A percentile compares a stretch with the other conserved stretches of the same genome.
Evolutionary conservation across 2,797 vertebrate species (phyloP).

Genomic region (Serranus cabrilla): DNA sequence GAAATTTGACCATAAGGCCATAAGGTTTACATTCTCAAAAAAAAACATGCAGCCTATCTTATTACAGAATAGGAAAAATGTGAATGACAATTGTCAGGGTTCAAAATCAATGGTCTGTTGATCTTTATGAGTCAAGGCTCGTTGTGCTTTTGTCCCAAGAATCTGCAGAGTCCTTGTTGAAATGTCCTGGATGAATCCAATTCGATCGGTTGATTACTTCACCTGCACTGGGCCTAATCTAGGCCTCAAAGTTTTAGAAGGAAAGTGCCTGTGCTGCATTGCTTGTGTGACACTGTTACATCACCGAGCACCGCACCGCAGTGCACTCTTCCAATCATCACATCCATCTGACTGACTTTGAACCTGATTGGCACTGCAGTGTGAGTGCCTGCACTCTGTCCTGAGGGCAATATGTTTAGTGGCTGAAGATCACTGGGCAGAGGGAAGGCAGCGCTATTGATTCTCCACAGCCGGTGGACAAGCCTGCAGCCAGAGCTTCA

Average conservation of each 20-base stretch:
- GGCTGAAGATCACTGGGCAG: conserved; percentile 53
- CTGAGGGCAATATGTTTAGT: conserved; percentile 55
- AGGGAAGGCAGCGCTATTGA: conserved; percentile 70
- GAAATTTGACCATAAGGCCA: too few species aligned
- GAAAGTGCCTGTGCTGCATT: conserved; percentile 23
- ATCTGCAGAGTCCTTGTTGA: background rate
- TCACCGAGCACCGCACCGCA: conserved; percentile 33
- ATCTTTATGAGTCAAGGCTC: too few species aligned
- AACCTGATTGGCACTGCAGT: conserved; percentile 58
- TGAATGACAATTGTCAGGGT: too few species aligned
- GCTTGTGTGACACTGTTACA: conserved; percentile 30
- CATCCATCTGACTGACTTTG: conserved; percentile 55
- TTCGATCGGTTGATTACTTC: background rate
- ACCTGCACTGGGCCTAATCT: background rate
- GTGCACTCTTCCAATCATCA: conserved; percentile 42
- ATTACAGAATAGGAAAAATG: too few species aligned
- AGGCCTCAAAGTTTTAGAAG: conserved; percentile 3
- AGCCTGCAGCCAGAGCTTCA: conserved; percentile 46
- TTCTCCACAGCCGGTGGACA: conserved; percentile 57
- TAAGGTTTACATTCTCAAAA: too few species aligned
- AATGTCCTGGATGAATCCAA: background rate
- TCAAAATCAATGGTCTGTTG: too few species aligned
- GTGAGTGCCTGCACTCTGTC: conserved; percentile 27
- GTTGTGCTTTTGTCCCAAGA: background rate
- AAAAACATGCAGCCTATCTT: too few species aligned